phyloP scores from a whole-genome alignment of 2,888 invertebrate genomes.

The Timandra comae region DNA sequence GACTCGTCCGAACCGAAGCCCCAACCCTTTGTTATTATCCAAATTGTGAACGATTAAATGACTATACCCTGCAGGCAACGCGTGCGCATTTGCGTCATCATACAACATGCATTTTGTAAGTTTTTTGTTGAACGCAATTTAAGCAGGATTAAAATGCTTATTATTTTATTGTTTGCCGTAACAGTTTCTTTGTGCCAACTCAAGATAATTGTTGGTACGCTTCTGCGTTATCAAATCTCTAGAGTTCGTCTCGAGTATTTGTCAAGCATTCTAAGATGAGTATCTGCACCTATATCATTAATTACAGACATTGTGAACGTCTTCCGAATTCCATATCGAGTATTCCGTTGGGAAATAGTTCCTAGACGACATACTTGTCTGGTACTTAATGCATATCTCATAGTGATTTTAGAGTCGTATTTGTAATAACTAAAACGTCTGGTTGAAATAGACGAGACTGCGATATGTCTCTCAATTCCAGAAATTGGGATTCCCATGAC shows the following conservation, averaged over 20 bases:
- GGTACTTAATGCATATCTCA: too few relatives aligned
- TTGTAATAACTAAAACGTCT: too few relatives aligned
- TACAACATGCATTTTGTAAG: slow-evolving; percentile 38
- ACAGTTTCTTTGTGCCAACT: too few relatives aligned
- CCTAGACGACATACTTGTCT: slow-evolving; percentile 26
- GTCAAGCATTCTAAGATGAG: slow-evolving; percentile 4
- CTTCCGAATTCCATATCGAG: slow-evolving; percentile 42
- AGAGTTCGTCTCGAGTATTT: slow-evolving; percentile 1
- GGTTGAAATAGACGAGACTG: too few relatives aligned
- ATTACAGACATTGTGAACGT: slow-evolving; percentile 32
- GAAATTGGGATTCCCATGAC: too few relatives aligned
- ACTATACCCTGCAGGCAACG: slow-evolving; percentile 33
- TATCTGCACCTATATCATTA: neutral
- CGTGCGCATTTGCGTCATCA: slow-evolving; percentile 41
- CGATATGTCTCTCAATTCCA: too few relatives aligned
- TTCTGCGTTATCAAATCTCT: neutral
- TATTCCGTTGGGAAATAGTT: slow-evolving; percentile 44
- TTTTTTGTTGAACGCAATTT: too few relatives aligned
- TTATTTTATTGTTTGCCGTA: too few relatives aligned
- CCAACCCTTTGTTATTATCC: slow-evolving; percentile 47
- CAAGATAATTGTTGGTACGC: too few relatives aligned
- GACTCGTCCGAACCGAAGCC: slow-evolving; percentile 24
- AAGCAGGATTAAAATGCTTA: too few relatives aligned
- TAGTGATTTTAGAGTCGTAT: too few relatives aligned
- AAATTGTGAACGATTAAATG: slow-evolving; percentile 49